A percentile compares a stretch with the other conserved stretches of the same genome.
These are phyloP conservation scores for Pandion haliaetus DNA, from an alignment of 2,113 vertebrate genomes.

Conservation along the genomic window DNA sequence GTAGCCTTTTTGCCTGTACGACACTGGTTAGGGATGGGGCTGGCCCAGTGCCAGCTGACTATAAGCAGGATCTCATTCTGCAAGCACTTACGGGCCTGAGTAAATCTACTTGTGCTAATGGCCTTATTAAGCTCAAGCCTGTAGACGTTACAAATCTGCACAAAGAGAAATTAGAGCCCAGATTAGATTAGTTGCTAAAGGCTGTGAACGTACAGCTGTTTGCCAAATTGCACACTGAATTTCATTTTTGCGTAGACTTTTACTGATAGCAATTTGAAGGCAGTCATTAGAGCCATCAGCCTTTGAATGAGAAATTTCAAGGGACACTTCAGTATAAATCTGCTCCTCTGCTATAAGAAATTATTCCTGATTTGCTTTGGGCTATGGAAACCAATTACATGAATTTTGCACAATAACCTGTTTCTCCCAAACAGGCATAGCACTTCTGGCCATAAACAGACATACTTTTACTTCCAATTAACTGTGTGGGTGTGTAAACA, in stretches of 20 bases:
- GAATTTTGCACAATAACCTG: constrained; percentile 29
- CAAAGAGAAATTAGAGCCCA: constrained; percentile 20
- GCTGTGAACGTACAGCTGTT: neutral
- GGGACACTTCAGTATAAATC: constrained; percentile 46
- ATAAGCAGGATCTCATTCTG: neutral
- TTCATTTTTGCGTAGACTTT: constrained; percentile 12
- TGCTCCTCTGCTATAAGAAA: neutral
- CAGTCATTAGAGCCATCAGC: constrained; percentile 40
- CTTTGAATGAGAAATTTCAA: constrained; percentile 56
- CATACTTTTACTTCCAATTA: neutral
- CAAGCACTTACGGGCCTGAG: neutral
- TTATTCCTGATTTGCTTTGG: constrained; percentile 39
- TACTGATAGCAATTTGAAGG: constrained; percentile 23
- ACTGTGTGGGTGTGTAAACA: neutral
- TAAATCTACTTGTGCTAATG: constrained; percentile 20
- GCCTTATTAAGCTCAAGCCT: neutral
- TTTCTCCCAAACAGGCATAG: neutral
- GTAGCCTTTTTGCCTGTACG: neutral
- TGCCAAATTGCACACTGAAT: constrained; percentile 2
- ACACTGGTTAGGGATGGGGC: neutral
- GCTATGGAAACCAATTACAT: constrained; percentile 35
- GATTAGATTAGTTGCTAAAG: constrained; percentile 23
- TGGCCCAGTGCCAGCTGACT: neutral
- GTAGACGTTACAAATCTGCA: neutral
- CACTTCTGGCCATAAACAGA: constrained; percentile 5